A percentile compares a stretch with the other conserved stretches of the same genome.
Conservation (phyloP, 2,113 vertebrate species). For the Reinhardtius hippoglossoides region DNA sequence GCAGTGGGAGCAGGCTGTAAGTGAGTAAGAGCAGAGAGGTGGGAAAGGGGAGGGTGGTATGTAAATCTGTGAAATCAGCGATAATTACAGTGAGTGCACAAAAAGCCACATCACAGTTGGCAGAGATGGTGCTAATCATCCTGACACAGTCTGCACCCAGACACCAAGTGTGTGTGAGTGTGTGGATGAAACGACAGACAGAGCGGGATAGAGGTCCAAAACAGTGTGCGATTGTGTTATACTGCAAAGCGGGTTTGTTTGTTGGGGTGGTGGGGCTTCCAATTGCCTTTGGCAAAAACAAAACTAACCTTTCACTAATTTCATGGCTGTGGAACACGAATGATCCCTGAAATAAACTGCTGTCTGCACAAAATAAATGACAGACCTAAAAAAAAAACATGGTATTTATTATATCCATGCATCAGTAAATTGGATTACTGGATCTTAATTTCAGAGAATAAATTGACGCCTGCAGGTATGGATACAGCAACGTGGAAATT, state of each 20-base stretch:
- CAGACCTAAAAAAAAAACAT: background rate
- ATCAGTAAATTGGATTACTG: conserved; percentile 28
- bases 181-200: conserved; percentile 4
- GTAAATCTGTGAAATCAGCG: conserved; percentile 83
- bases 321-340: conserved; percentile 41
- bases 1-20: conserved; percentile 64
- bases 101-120: conserved; percentile 84
- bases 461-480: conserved; percentile 20
- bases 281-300: conserved; percentile 43
- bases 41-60: conserved; percentile 73
- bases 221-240: conserved; percentile 13
- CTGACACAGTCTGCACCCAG: conserved; percentile 76
- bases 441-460: conserved; percentile 24
- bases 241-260: conserved; percentile 40
- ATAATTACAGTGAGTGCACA: conserved; percentile 83
- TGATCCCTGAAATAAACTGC: conserved; percentile 33
- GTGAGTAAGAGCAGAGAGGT: conserved; percentile 76
- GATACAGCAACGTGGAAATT: background rate
- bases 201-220: conserved; percentile 9
- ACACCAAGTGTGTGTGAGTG: conserved; percentile 31
- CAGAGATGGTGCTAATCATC: conserved; percentile 82
- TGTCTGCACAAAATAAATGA: conserved; percentile 8
- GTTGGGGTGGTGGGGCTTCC: conserved; percentile 1
- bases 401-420: conserved; percentile 7
- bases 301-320: conserved; percentile 58